These are phyloP conservation scores for Melieria omissa DNA, from an alignment of 2,888 invertebrate species.

Conservation along the genomic window DNA sequence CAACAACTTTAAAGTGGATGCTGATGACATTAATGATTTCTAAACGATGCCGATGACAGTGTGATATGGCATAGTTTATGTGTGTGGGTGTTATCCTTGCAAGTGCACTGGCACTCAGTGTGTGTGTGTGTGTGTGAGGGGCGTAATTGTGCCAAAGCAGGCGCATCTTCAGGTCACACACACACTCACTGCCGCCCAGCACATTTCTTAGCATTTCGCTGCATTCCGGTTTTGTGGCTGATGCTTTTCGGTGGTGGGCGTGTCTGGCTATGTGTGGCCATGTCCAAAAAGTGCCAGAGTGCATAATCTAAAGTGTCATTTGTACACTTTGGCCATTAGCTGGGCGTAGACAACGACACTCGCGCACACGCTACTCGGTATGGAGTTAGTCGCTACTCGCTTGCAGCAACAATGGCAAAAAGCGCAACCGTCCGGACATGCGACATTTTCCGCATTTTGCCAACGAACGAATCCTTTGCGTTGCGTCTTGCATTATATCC, in stretches of 20 bases:
- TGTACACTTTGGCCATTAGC: conserved; percentile 29
- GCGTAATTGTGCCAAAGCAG: not conserved
- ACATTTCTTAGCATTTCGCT: not conserved
- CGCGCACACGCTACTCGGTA: too few relatives aligned
- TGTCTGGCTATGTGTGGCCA: conserved; percentile 1
- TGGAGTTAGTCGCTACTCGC: too few relatives aligned
- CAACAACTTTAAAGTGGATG: not conserved
- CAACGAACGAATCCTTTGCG: too few relatives aligned
- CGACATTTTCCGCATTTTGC: too few relatives aligned
- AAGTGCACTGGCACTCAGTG: too few relatives aligned
- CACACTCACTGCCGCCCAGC: not conserved
- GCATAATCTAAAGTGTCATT: conserved; percentile 42
- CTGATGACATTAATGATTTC: conserved; percentile 32
- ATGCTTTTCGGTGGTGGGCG: not conserved
- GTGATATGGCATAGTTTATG: conserved; percentile 33
- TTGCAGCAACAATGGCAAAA: too few relatives aligned
- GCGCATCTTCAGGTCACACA: not conserved
- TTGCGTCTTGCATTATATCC: too few relatives aligned
- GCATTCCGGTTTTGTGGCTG: not conserved
- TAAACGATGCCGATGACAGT: conserved; percentile 36
- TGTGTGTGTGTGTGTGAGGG: too few relatives aligned
- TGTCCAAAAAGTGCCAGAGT: conserved; percentile 17
- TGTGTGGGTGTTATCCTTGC: not conserved
- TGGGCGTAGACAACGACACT: conserved; percentile 16
- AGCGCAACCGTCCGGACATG: too few relatives aligned